Conservation (phyloP, 2,888 invertebrate species). For the Calephelis perditalis region DNA sequence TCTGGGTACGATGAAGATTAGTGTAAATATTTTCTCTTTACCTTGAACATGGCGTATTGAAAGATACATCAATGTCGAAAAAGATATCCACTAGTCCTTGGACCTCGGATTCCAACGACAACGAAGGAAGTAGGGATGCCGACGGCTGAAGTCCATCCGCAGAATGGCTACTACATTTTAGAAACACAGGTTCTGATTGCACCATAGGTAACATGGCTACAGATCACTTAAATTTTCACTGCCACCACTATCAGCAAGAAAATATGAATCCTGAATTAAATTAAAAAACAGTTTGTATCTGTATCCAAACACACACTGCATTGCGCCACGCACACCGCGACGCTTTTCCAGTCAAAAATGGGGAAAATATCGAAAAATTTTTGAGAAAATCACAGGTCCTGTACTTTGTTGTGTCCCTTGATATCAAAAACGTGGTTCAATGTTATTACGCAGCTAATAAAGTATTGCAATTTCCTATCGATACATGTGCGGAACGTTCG, state of each 20-base stretch:
- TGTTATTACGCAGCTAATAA: conserved; percentile 69
- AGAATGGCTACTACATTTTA: conserved; percentile 60
- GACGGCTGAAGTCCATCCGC: conserved; percentile 59
- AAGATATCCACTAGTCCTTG: conserved; percentile 70
- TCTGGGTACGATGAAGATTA: no score
- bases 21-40: conserved; percentile 33
- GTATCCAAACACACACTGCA: conserved; percentile 74
- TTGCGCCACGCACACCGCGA: conserved; percentile 72
- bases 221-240: conserved; percentile 51
- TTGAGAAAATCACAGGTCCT: conserved; percentile 19
- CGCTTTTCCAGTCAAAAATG: conserved; percentile 32
- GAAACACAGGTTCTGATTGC: conserved; percentile 65
- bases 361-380: conserved; percentile 3
- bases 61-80: conserved; percentile 71
- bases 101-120: conserved; percentile 67
- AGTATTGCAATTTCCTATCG: conserved; percentile 69
- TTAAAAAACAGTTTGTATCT: conserved; percentile 62
- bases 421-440: conserved; percentile 51
- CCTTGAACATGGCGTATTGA: conserved; percentile 58
- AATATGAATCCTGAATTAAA: conserved; percentile 47
- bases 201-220: conserved; percentile 72
- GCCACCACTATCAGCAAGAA: conserved; percentile 48
- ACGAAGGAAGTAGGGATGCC: conserved; percentile 65
- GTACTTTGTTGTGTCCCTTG: conserved; percentile 32
- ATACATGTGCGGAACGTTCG: conserved; percentile 75